Conservation (phyloP, 2,797 vertebrate genomes). For the Phoebastria nigripes region DNA sequence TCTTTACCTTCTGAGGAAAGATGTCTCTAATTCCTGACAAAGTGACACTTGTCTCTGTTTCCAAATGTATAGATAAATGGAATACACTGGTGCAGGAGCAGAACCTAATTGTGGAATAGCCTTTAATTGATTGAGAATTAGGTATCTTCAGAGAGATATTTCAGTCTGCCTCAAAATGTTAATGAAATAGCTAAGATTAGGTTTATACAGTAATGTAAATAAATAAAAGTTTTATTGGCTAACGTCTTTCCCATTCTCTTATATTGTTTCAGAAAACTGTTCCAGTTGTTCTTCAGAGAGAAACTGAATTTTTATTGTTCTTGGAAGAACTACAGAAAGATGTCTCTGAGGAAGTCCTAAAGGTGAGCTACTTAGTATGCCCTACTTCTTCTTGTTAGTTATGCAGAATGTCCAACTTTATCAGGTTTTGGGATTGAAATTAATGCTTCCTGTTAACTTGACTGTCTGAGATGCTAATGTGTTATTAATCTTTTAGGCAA, state of each 20-base stretch:
- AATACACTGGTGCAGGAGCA: neutral
- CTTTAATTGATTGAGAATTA: neutral
- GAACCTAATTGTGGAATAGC: neutral
- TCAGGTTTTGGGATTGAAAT: neutral
- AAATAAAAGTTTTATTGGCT: neutral
- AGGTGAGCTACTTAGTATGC: conserved; percentile 72
- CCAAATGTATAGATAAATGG: neutral
- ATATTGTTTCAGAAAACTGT: conserved; percentile 64
- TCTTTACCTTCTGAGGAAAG: neutral
- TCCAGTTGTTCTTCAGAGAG: conserved; percentile 72
- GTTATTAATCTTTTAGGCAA: neutral
- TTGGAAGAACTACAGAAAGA: conserved; percentile 86
- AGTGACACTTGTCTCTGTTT: neutral
- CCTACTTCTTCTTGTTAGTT: neutral
- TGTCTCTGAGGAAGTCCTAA: conserved; percentile 77
- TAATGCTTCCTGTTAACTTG: neutral
- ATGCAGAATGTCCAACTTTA: neutral
- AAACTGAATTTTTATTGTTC: conserved; percentile 90
- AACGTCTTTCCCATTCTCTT: neutral
- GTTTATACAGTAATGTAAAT: neutral
- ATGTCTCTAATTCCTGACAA: neutral
- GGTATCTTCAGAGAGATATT: neutral
- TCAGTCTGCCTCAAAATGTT: neutral
- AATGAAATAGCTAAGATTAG: neutral
- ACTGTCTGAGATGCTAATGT: neutral